Evolutionary conservation across 1,140 invertebrate species (phyloP).

Genomic region (Phymorhynchus buccinoides): DNA sequence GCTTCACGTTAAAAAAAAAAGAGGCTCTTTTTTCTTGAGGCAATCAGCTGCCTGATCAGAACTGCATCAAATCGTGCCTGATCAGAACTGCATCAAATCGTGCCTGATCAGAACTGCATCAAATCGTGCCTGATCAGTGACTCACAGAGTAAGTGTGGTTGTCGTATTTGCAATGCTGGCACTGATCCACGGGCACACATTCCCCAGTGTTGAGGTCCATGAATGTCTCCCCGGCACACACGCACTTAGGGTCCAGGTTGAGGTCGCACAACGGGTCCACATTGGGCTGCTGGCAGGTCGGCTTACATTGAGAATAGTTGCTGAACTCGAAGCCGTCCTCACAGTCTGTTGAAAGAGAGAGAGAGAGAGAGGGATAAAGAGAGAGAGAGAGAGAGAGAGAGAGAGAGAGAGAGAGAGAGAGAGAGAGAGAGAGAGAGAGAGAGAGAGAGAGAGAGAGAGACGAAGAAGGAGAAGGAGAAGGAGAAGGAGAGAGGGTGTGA

Average conservation of each 20-base stretch:
- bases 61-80: too few species aligned
- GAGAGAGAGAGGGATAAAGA: background rate
- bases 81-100: background rate
- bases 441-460: conserved; percentile 7
- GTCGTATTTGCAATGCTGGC: background rate
- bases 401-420: background rate
- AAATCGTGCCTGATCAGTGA: background rate
- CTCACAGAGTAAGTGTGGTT: conserved; percentile 3
- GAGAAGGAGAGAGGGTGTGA: too few species aligned
- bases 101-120: background rate
- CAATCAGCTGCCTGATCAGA: too few species aligned
- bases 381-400: too few species aligned
- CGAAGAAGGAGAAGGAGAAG: background rate
- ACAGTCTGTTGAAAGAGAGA: background rate
- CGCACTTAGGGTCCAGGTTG: background rate
- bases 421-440: conserved; percentile 4
- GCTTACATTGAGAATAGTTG: background rate
- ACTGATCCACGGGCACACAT: background rate
- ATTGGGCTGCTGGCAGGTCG: background rate
- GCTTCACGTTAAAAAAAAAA: too few species aligned
- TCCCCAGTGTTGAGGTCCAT: background rate
- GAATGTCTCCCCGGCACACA: conserved; percentile 1
- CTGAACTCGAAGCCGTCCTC: background rate
- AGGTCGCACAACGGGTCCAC: background rate
- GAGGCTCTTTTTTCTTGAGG: too few species aligned